phyloP scores from a whole-genome alignment of 37 sponge, comb jelly and placozoan genomes.

The Lycopodina hypogea region DNA sequence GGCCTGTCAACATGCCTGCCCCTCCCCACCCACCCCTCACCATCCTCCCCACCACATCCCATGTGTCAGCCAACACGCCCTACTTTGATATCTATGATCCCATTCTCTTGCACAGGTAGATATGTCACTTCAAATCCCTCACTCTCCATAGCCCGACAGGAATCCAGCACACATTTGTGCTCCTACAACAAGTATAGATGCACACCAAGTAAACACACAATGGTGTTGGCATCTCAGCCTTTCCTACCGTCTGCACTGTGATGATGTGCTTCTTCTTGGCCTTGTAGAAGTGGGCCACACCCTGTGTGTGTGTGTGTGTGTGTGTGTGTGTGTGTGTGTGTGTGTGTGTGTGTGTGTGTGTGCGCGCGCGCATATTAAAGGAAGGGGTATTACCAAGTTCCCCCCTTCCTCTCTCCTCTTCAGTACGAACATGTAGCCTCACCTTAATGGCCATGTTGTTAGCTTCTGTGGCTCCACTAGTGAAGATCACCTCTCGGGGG shows the following conservation, averaged over 20 bases:
- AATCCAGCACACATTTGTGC: constrained; percentile 99
- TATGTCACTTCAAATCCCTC: constrained; percentile 97
- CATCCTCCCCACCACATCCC: no score
- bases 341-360: no score
- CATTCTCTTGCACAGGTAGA: constrained; percentile 92
- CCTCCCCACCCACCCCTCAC: no score
- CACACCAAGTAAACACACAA: not conserved
- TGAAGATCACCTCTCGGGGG: constrained; percentile 91
- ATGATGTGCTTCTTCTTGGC: constrained; percentile 94
- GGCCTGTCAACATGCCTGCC: no score
- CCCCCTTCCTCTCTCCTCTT: no score
- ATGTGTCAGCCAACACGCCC: no score
- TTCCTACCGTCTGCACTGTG: constrained; percentile 87
- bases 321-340: no score
- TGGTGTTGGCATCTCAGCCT: not conserved
- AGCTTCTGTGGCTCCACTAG: constrained; percentile 98
- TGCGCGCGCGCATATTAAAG: no score
- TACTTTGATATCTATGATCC: constrained; percentile 84
- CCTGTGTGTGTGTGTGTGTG: constrained; percentile 29
- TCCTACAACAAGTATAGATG: constrained; percentile 51
- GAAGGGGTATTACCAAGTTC: no score
- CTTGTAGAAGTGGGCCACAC: constrained; percentile 87
- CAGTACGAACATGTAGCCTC: no score
- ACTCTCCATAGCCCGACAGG: constrained; percentile 87
- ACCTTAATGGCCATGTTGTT: constrained; percentile 91